A percentile compares a stretch with the other conserved stretches of the same genome.
Conservation (phyloP, 2,888 invertebrate species). For the Eristalis intricaria region DNA sequence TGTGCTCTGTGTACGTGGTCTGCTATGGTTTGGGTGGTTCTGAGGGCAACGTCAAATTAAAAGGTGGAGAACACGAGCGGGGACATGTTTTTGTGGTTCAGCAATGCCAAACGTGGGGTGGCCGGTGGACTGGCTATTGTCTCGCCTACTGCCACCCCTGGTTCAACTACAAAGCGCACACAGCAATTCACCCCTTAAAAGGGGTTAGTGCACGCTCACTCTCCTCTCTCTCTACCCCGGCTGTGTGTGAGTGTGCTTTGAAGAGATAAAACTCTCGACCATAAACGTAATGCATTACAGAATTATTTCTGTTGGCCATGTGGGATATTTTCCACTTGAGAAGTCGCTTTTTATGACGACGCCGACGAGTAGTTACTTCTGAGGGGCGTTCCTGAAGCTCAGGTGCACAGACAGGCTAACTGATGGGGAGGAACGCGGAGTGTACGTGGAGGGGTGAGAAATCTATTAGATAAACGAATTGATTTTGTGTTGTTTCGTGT, state of each 20-base stretch:
- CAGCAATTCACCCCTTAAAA: conserved; percentile 17
- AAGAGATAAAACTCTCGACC: conserved; percentile 43
- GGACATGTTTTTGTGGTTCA: conserved; percentile 53
- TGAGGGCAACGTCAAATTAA: conserved; percentile 50
- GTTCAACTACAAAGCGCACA: conserved; percentile 24
- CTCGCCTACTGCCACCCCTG: conserved; percentile 1
- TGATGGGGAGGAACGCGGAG: neutral
- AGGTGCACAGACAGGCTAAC: conserved; percentile 8
- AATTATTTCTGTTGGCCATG: conserved; percentile 50
- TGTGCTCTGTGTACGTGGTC: conserved; percentile 41
- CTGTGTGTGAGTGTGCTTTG: neutral
- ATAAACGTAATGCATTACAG: conserved; percentile 52
- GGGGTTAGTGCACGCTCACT: conserved; percentile 17
- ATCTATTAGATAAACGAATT: neutral
- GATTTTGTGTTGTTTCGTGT: neutral
- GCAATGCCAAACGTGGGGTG: neutral
- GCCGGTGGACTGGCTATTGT: conserved; percentile 8
- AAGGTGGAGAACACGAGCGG: conserved; percentile 54
- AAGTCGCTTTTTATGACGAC: conserved; percentile 17
- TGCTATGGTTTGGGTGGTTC: conserved; percentile 20
- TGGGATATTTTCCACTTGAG: conserved; percentile 62
- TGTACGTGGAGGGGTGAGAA: neutral
- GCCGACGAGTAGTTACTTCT: neutral
- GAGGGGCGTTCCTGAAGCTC: neutral
- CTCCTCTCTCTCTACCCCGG: neutral